A percentile compares a stretch with the other conserved stretches of the same genome.
phyloP scores from a whole-genome alignment of 2,888 invertebrate genomes.

The Leptopilina drosophilae region DNA sequence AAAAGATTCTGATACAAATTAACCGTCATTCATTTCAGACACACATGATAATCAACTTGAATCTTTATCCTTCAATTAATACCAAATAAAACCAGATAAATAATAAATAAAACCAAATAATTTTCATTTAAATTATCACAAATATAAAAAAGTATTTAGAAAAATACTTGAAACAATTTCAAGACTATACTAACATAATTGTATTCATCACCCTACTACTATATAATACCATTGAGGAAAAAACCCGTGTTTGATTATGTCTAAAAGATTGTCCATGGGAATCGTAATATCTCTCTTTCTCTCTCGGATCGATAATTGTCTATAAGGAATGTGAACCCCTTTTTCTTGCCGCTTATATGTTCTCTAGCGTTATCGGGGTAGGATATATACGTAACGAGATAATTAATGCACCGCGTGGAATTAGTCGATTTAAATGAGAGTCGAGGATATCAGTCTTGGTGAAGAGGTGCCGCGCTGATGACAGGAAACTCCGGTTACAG shows the following conservation, averaged over 20 bases:
- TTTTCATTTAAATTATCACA: no score
- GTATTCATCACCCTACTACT: no score
- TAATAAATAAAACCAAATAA: no score
- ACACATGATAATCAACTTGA: no score
- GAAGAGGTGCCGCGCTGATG: constrained; percentile 64
- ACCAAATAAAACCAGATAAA: no score
- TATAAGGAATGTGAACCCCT: constrained; percentile 61
- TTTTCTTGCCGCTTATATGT: constrained; percentile 55
- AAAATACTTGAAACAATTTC: no score
- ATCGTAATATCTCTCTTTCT: constrained; percentile 52
- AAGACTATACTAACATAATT: no score
- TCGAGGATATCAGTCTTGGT: constrained; percentile 52
- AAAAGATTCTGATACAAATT: background rate
- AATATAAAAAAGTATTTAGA: no score
- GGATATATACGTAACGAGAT: constrained; percentile 68
- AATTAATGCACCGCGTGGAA: constrained; percentile 72
- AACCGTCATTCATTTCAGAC: no score
- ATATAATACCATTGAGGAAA: background rate
- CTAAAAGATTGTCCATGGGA: constrained; percentile 18
- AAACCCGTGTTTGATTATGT: background rate
- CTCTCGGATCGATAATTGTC: constrained; percentile 64
- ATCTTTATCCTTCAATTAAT: no score
- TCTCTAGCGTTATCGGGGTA: constrained; percentile 57
- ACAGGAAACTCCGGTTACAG: constrained; percentile 66
- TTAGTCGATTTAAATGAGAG: constrained; percentile 72